Conservation (phyloP, 1,140 invertebrate genomes). For the Sycobia sp. region DNA sequence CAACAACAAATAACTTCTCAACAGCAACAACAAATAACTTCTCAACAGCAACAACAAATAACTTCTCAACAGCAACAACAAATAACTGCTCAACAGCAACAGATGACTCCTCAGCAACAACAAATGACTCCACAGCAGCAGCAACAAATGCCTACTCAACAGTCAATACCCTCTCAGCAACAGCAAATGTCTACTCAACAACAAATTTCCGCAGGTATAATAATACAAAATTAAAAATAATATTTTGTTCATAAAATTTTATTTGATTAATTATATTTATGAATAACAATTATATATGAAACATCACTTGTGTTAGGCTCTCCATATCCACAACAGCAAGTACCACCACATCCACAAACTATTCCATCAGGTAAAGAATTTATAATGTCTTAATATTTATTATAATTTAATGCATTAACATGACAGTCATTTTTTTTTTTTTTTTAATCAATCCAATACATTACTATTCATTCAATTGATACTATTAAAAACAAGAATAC, state of each 20-base stretch:
- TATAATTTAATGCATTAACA: background rate
- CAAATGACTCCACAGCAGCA: conserved; percentile 21
- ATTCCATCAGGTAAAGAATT: conserved; percentile 22
- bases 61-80: conserved; percentile 33
- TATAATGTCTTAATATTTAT: no score
- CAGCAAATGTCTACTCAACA: conserved; percentile 23
- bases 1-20: conserved; percentile 39
- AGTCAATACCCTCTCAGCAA: conserved; percentile 23
- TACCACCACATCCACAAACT: conserved; percentile 35
- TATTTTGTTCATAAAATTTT: background rate
- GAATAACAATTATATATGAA: background rate
- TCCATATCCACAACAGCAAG: conserved; percentile 35
- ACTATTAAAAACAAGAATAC: no score
- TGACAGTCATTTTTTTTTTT: no score
- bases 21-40: conserved; percentile 33
- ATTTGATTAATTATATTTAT: background rate
- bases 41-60: conserved; percentile 38
- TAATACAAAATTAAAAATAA: background rate
- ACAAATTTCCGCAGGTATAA: conserved; percentile 30
- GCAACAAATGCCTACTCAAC: conserved; percentile 1
- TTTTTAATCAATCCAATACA: no score
- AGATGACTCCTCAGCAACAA: conserved; percentile 17
- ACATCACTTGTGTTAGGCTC: conserved; percentile 12
- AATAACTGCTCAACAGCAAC: conserved; percentile 23
- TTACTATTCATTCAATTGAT: no score